Conservation (phyloP, 2,797 vertebrate species). For the Ambastaia sidthimunki region DNA sequence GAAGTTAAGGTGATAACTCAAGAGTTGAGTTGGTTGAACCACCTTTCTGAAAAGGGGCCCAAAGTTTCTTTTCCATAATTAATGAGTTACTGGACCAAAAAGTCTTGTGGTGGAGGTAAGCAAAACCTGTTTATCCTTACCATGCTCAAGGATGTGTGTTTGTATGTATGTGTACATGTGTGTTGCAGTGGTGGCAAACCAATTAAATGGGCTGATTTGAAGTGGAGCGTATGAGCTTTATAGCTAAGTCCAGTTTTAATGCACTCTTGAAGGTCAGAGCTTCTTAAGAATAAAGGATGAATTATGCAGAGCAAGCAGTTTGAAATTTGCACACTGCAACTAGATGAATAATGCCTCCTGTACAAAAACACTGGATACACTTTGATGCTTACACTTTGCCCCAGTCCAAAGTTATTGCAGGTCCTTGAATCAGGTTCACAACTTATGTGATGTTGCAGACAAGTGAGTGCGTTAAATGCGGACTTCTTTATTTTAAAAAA, state of each 20-base stretch:
- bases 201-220: background rate
- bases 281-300: slow-evolving; percentile 23
- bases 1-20: too few relatives aligned
- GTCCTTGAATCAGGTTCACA: background rate
- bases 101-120: background rate
- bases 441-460: too few relatives aligned
- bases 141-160: background rate
- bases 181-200: background rate
- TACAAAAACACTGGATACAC: background rate
- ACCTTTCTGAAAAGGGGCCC: too few relatives aligned
- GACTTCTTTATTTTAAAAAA: too few relatives aligned
- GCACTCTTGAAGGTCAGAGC: background rate
- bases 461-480: too few relatives aligned
- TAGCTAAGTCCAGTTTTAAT: background rate
- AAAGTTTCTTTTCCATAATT: background rate
- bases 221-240: background rate
- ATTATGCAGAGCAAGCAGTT: slow-evolving; percentile 43
- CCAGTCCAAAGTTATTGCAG: background rate
- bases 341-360: slow-evolving; percentile 22
- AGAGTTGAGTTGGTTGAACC: too few relatives aligned
- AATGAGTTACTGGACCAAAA: background rate
- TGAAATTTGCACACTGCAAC: slow-evolving; percentile 29
- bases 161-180: background rate
- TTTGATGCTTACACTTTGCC: background rate
- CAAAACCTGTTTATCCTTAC: background rate